Base-by-base conservation (phyloP, 2,888 invertebrate species). In the Rapana venosa region DNA sequence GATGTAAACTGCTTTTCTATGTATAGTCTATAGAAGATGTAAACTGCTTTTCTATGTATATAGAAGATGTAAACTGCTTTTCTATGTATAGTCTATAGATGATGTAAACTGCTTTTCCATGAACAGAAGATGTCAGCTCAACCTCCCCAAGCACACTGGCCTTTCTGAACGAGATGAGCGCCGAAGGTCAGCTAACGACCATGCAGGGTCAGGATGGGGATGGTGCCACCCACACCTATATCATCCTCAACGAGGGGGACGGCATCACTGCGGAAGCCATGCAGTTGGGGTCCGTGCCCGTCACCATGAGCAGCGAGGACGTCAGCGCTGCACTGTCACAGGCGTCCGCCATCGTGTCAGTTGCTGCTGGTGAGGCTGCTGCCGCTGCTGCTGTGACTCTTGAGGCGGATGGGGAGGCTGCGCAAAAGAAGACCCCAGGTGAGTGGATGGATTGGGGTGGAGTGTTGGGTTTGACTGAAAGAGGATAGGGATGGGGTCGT, bases 151-250 rank as follows among this genome's bases (percentile, higher is more conserved):
- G 90, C n/a, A 90, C 91, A 8, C 74, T 92, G 66, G 90, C 91
- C 61, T 91, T 91, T 58, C 90, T 92, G 17, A 91, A 90, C 87
- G 91, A 92, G 88, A 91, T 91, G 89, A 90, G 66, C 58, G 66
- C 88, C 77, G 90, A 89, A 0, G 90, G 90, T 56, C 87, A 83
- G 17, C 85, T 92, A 58, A 77, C 87, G 13, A 58, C 89, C 26
- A 77, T 87, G 61, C 90, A 90, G 8, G 87, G 86, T 5, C 81
- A 90, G 61, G 91, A 90, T 15, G 90, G 88, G n/a, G 85, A 89
- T 30, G 81, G 81, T 2, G 56, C 87, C 77, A 90, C 90, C 0
- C 90, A 87, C 17, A 91, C 92, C n/a, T 90, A 91, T 15, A 92
- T 92, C 79, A 92, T 92, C 56, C 90, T 92, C 26, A 91, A 91